Evolutionary conservation across 2,797 vertebrate genomes (phyloP).

Genomic region (Gambusia yucatana): DNA sequence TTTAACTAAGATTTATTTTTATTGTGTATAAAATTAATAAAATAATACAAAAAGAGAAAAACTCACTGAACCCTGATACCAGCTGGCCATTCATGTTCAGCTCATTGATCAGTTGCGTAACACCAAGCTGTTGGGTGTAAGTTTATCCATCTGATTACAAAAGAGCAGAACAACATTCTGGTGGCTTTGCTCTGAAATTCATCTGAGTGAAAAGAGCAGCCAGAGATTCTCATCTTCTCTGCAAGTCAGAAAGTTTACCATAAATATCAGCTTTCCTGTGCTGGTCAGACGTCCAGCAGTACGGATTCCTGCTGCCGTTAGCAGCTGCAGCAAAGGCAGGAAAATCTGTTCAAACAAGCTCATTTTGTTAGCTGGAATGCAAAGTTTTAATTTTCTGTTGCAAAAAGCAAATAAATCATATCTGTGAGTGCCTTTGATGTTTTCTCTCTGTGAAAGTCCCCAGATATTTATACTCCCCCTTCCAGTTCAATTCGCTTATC

Average conservation of each 20-base stretch:
- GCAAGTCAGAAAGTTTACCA: constrained; percentile 26
- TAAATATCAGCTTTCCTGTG: constrained; percentile 22
- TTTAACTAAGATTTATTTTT: neutral
- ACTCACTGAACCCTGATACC: neutral
- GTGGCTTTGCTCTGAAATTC: constrained; percentile 21
- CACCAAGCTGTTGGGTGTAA: constrained; percentile 24
- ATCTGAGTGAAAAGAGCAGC: constrained; percentile 22
- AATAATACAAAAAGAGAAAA: neutral
- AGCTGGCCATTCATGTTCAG: neutral
- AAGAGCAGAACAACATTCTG: constrained; percentile 24
- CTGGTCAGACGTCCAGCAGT: constrained; percentile 20
- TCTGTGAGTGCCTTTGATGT: constrained; percentile 38
- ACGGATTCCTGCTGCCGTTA: constrained; percentile 10
- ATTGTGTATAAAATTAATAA: neutral
- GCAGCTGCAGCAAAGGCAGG: neutral
- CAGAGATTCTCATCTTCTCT: constrained; percentile 37
- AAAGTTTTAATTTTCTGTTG: constrained; percentile 32
- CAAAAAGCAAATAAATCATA: constrained; percentile 41
- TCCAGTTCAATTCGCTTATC: constrained; percentile 48
- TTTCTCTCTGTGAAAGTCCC: constrained; percentile 32
- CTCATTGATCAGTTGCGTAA: neutral
- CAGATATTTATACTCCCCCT: constrained; percentile 48
- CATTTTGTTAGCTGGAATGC: constrained; percentile 17
- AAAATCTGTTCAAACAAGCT: constrained; percentile 33
- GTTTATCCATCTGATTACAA: constrained; percentile 40